phyloP scores from a whole-genome alignment of 2,888 invertebrate species.

The Trypoxylon attenuatum region DNA sequence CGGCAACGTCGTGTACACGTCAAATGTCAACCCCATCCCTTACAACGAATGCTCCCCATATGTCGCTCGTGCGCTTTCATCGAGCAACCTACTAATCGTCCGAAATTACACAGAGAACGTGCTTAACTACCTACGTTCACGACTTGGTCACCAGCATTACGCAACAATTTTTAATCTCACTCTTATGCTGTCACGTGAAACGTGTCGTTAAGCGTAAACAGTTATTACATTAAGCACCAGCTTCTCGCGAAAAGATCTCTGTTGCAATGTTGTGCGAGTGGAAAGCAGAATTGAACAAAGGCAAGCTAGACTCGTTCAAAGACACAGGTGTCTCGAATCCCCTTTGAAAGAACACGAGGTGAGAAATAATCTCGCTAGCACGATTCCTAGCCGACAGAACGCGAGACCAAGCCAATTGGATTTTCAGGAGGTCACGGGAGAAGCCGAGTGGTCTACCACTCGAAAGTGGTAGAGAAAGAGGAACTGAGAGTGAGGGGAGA shows the following conservation, averaged over 20 bases:
- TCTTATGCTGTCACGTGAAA: too few relatives aligned
- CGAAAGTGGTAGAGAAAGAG: neutral
- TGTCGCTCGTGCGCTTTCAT: slow-evolving; percentile 1
- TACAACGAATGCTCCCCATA: slow-evolving; percentile 5
- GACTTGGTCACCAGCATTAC: too few relatives aligned
- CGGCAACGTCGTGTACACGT: slow-evolving; percentile 54
- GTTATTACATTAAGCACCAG: neutral
- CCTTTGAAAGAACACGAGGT: neutral
- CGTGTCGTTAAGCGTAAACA: too few relatives aligned
- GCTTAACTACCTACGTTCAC: neutral
- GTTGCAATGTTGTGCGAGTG: neutral
- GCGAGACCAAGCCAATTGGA: neutral
- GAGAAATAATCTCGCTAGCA: neutral
- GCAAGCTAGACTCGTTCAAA: neutral
- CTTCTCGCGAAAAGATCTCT: neutral
- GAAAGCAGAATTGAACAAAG: neutral
- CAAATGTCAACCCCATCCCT: slow-evolving; percentile 32
- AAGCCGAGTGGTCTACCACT: neutral
- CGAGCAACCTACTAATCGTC: slow-evolving; percentile 1
- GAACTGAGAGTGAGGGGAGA: neutral
- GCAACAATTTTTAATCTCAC: too few relatives aligned
- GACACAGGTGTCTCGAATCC: neutral
- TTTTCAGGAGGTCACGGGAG: neutral
- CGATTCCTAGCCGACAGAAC: too few relatives aligned
- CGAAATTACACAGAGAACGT: slow-evolving; percentile 33